These are phyloP conservation scores for Cavia porcellus DNA, from an alignment of 2,113 vertebrate genomes.

Conservation along the genomic window DNA sequence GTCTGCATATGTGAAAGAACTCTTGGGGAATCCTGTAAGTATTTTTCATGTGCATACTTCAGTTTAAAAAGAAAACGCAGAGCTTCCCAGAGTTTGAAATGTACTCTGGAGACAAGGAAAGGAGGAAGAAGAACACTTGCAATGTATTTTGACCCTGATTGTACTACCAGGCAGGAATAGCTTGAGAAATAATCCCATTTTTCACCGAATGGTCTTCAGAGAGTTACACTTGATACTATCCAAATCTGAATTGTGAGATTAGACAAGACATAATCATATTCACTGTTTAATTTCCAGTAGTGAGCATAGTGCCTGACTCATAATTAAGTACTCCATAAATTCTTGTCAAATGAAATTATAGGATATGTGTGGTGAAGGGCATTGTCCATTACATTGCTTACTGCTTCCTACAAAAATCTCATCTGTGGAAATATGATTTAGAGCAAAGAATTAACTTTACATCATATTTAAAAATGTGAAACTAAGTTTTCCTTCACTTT, in stretches of 20 bases:
- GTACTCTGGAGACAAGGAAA: background rate
- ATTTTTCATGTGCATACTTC: background rate
- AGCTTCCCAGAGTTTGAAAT: constrained; percentile 7
- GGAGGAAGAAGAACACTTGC: background rate
- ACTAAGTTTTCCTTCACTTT: constrained; percentile 2
- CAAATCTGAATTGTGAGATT: constrained; percentile 47
- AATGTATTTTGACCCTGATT: background rate
- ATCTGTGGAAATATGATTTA: constrained; percentile 20
- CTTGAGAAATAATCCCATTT: background rate
- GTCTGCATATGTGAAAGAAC: background rate
- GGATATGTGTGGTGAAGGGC: background rate
- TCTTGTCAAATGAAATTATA: background rate
- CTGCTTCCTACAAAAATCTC: background rate
- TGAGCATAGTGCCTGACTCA: background rate
- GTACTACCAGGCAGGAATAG: background rate
- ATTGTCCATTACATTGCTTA: background rate
- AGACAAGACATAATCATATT: background rate
- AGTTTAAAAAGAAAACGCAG: background rate
- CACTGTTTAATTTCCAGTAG: background rate
- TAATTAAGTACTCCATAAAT: background rate
- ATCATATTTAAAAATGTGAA: background rate
- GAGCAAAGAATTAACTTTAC: constrained; percentile 9
- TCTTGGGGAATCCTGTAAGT: background rate
- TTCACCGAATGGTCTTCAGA: background rate
- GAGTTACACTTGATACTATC: constrained; percentile 3